Percentiles rank a stretch among this genome's conserved stretches.
phyloP scores from a whole-genome alignment of 2,113 vertebrate species.

The Amphilophus citrinellus region DNA sequence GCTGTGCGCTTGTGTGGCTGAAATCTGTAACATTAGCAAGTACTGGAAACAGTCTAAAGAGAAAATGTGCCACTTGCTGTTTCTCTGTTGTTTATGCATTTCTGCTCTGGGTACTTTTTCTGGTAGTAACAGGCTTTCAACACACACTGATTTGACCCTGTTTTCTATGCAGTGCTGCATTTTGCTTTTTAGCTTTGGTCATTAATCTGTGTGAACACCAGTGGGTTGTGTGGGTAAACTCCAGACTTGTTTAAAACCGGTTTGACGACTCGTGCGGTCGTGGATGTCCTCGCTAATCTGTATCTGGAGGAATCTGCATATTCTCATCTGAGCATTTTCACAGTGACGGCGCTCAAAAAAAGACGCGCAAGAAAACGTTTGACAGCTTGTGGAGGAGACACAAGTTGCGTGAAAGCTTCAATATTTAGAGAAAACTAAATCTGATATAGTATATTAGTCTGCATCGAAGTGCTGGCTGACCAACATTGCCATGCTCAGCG shows the following conservation, averaged over 20 bases:
- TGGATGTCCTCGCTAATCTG: not conserved
- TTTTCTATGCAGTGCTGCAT: not conserved
- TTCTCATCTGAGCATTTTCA: not conserved
- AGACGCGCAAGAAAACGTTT: not conserved
- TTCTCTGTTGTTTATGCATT: not conserved
- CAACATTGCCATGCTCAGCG: too few relatives aligned
- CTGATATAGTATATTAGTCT: too few relatives aligned
- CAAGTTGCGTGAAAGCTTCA: not conserved
- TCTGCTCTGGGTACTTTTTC: not conserved
- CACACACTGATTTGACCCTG: not conserved
- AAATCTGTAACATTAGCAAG: constrained; percentile 33
- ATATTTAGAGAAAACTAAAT: too few relatives aligned
- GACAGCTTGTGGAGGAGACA: not conserved
- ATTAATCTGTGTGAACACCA: not conserved
- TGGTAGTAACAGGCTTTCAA: not conserved
- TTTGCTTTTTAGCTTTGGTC: not conserved
- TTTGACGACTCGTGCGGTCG: constrained; percentile 7
- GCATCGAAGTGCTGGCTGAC: too few relatives aligned
- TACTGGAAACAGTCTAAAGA: not conserved
- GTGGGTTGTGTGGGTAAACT: not conserved
- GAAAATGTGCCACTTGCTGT: constrained; percentile 9
- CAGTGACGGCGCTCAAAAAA: not conserved
- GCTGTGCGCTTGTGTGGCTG: constrained; percentile 38
- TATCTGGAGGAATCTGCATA: not conserved
- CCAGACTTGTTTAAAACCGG: constrained; percentile 21